Percentiles rank a stretch among this genome's conserved stretches.
Conservation (phyloP, 2,113 vertebrate species). For the Campylomormyrus numenius region DNA sequence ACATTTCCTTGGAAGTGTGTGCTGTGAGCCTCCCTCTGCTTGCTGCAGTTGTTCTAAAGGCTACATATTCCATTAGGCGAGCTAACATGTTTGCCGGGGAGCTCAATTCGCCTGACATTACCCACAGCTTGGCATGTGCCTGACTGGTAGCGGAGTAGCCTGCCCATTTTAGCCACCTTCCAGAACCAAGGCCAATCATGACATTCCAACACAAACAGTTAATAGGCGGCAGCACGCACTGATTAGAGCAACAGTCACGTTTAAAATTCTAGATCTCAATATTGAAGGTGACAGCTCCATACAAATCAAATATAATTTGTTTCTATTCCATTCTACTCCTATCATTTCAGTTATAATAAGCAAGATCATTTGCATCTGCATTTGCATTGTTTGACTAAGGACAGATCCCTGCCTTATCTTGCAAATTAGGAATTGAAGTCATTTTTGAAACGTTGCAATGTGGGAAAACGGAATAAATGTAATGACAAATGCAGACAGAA, state of each 20-base stretch:
- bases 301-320: background rate
- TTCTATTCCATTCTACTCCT: background rate
- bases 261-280: background rate
- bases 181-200: background rate
- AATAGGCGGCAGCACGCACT: background rate
- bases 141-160: background rate
- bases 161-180: background rate
- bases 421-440: background rate
- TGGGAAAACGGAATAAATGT: slow-evolving; percentile 2
- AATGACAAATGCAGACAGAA: slow-evolving; percentile 22
- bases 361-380: slow-evolving; percentile 5
- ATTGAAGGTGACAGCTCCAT: background rate
- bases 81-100: background rate
- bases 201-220: background rate
- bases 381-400: background rate
- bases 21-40: background rate
- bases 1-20: background rate
- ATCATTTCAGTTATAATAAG: background rate
- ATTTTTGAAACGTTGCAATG: background rate
- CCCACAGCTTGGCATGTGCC: background rate
- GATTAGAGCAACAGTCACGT: background rate
- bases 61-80: background rate
- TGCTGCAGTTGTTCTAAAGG: background rate
- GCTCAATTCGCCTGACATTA: background rate
- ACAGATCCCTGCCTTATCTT: background rate